phyloP scores from a whole-genome alignment of 1,140 invertebrate species.

The Trichoplusia ni region DNA sequence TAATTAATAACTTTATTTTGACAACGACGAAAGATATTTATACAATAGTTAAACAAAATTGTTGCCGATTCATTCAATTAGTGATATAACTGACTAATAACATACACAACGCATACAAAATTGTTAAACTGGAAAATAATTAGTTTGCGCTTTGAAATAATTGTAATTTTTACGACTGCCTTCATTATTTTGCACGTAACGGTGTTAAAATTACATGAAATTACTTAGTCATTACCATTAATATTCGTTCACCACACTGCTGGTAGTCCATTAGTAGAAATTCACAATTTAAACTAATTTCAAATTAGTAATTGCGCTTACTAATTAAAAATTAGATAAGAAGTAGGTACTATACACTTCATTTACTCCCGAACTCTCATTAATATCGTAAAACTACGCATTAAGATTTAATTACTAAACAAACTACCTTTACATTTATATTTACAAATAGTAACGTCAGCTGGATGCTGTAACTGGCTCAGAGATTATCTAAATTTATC shows the following conservation, averaged over 20 bases:
- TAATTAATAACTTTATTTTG: too few relatives aligned
- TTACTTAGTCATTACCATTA: constrained; percentile 35
- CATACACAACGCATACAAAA: constrained; percentile 15
- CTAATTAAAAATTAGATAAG: constrained; percentile 50
- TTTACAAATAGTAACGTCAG: constrained; percentile 39
- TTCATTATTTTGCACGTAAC: constrained; percentile 22
- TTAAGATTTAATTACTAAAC: constrained; percentile 42
- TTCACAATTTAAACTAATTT: constrained; percentile 38
- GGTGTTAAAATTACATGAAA: constrained; percentile 30
- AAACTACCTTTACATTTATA: constrained; percentile 52
- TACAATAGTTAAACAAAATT: constrained; percentile 1
- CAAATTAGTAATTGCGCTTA: constrained; percentile 49
- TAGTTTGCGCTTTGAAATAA: background rate
- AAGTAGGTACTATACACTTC: constrained; percentile 27
- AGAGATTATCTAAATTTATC: constrained; percentile 29
- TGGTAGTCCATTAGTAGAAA: constrained; percentile 38
- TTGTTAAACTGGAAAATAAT: constrained; percentile 11
- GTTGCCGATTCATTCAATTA: constrained; percentile 5
- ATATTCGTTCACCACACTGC: constrained; percentile 35
- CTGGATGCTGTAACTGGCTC: constrained; percentile 31
- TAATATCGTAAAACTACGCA: constrained; percentile 40
- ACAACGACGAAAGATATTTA: background rate
- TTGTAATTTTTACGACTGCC: constrained; percentile 7
- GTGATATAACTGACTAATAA: constrained; percentile 1
- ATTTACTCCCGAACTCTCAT: constrained; percentile 32